Evolutionary conservation across 2,888 invertebrate species (phyloP), one percentile per base, ranked within the genome.

Genomic region (Drosophila austrosaltans): DNA sequence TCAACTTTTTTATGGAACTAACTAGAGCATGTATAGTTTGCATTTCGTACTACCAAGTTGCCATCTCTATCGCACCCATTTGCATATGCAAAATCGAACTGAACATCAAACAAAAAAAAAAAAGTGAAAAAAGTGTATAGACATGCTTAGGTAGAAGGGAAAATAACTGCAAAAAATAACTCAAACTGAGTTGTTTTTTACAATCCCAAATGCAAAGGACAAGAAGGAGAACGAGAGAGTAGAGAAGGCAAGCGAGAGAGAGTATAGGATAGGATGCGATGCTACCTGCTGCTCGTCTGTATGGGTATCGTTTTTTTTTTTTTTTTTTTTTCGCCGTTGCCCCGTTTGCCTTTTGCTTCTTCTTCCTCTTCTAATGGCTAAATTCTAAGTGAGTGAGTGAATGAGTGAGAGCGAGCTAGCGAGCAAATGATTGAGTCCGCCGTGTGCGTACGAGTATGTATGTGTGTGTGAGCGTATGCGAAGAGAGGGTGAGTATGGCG

Each of bases 61-160:
- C 66, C 54, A 32, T 72, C 83, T 68, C 77, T 40, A 10, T 82
- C 78, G 22, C 71, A 63, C 75, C 54, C 63, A 81, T 86, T 86
- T 81, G 83, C 87, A 82, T 86, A 77, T 57, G 76, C 63, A 68
- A 69, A 72, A 66, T 76, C 66, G 25, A 48, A 22, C 20, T 4
- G 7, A 44, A 44, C 20, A 36, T 36, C 36, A 36, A 36, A 10
- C 1, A 36, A 36, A 36, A 36, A 36, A 2, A 36, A 36, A 36
- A 10, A 36, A 36, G 1, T 5, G 32, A 44, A 48, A 48, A 48
- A 48, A 48, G 25, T 48, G 48, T 48, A 48, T 48, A 76, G 75
- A 72, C 69, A 57, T 62, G 64, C 69, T 66, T 75, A 86, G 87
- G 83, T 81, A 83, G 67, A 69, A 72, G 54, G 40, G 28, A n/a